Base-by-base conservation (phyloP, 2,113 vertebrate species). In the Casuarius casuarius region DNA sequence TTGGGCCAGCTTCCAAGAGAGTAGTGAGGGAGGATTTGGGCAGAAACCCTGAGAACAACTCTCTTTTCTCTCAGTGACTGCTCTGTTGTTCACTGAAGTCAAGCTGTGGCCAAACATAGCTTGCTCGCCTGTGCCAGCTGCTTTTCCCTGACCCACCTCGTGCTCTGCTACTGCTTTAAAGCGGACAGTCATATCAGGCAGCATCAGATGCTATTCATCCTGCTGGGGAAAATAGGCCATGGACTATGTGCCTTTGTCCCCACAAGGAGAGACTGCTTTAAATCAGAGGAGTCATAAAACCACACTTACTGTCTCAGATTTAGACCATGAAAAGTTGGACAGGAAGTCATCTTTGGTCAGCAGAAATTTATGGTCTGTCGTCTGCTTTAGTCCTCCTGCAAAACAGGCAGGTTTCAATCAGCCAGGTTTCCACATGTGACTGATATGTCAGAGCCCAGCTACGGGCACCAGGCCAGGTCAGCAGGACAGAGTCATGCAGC, bases 371-470 rank as follows among this genome's bases (percentile, higher is more conserved):
- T 2, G 68, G 54, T 98, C 96, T 3, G 42, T 90, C 21, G 89
- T 97, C 90, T 98, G 97, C 54, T 96, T 96, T 46, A 97, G 85
- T 65, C 97, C 98, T 92, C 97, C 98, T 98, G 89, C 17, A 97
- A 97, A 95, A 93, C 0, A 96, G 51, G 20, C n/a, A 81, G 28
- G n/a, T 80, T 95, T 85, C 59, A 71, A 22, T 93, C 71, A 94
- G 59, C 5, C 49, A 79, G 29, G 18, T 76, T 88, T 77, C 23
- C 63, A 73, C 3, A 7, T 3, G 22, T 26, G 83, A 74, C 67
- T 4, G 5, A 15, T 7, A 15, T 5, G 28, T 84, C 54, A 88
- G 23, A 93, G 33, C 21, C 48, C 81, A 82, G 77, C 65, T 46
- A 15, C 1, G 7, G 48, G 61, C 56, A 78, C 23, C 56, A 90